Conservation (phyloP, 2,113 vertebrate genomes). For the Erinaceus europaeus region DNA sequence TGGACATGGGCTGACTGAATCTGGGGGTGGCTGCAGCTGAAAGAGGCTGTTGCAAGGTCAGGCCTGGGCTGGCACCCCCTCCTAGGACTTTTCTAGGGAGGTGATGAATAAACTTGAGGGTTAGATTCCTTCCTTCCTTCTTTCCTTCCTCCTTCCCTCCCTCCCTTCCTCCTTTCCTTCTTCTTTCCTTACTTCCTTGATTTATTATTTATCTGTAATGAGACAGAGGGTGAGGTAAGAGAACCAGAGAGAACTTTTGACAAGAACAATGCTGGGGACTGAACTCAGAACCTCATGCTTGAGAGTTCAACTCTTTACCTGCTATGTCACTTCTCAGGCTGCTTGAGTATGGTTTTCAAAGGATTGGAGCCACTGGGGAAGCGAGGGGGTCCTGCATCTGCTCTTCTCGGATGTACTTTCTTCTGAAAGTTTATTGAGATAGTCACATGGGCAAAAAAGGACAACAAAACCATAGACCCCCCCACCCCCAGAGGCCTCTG, state of each 20-base stretch:
- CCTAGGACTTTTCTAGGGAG: neutral
- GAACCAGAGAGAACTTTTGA: no score
- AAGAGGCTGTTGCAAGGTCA: neutral
- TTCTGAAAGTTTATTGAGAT: neutral
- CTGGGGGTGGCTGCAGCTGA: no score
- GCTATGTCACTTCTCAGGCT: no score
- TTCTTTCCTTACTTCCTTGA: no score
- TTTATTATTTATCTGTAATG: no score
- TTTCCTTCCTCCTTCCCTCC: no score
- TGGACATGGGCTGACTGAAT: neutral
- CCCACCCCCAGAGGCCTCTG: neutral
- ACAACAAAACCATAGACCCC: neutral
- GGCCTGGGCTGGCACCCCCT: neutral
- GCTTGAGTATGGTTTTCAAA: neutral
- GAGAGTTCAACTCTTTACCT: no score
- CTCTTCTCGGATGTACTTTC: neutral
- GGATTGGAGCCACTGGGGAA: neutral
- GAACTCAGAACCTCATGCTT: no score
- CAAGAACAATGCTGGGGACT: no score
- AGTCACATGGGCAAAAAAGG: neutral
- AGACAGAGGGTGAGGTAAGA: no score
- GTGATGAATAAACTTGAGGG: neutral
- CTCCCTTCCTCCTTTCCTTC: no score
- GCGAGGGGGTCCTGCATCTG: neutral
- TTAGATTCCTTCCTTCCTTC: no score